Evolutionary conservation across 2,797 vertebrate genomes (phyloP), one percentile per base, ranked within the genome.

Genomic region (Fundulus diaphanus): DNA sequence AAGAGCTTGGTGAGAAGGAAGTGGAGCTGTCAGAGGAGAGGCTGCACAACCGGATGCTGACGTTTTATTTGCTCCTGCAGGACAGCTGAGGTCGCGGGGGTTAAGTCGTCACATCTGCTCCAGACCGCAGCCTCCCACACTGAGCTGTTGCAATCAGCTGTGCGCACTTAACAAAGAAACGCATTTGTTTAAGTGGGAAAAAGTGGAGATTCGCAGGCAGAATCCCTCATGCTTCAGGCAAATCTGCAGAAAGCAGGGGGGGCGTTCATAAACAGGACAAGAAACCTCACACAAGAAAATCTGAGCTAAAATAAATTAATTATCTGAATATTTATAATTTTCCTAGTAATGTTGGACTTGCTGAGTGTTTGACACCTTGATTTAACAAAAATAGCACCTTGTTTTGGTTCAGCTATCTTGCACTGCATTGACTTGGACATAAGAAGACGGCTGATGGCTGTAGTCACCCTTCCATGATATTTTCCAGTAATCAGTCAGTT

Each of bases 21-120:
- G 83, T 85, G 59, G 82, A 93, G 89, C 87, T 91, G 93, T 93
- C 88, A 88, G 82, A 85, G 73, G 81, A 85, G 88, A 90, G 83
- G 88, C 82, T 70, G 80, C 68, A 15, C 79, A 81, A 92, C 94
- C 94, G 94, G 95, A 95, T 95, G 94, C 94, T 92, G 93, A 93
- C 90, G 82, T 93, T 95, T 94, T 92, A 94, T 95, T 95, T 94
- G 93, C 91, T 88, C 90, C 88, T 88, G 88, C 89, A 82, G 93
- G 92, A 94, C 92, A 92, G 92, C 91, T 81, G 90, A 92, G 94
- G 92, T 93, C 89, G 48, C 49, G 12, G 79, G 90, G 93, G 94
- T 94, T 94, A 95, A 94, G 89, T 92, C 65, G 84, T 92, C 92
- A 93, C 94, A 95, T 95, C 94, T 96, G 93, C 90, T 90, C 84